Evolutionary conservation across 2,797 vertebrate genomes (phyloP).

Genomic region (Podarcis lilfordi): DNA sequence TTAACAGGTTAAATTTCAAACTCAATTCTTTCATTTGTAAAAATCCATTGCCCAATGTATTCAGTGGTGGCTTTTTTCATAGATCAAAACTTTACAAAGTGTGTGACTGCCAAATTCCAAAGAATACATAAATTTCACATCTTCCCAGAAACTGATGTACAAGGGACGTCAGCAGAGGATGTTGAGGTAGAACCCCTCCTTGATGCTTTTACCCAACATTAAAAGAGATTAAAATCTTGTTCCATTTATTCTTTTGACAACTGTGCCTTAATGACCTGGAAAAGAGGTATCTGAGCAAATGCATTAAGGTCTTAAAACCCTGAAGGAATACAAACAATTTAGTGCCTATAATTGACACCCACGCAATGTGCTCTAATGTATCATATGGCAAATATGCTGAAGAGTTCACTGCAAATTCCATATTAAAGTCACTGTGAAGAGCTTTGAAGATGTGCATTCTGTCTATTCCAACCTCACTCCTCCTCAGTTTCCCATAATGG

Average conservation of each 20-base stretch:
- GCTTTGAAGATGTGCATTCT: constrained; percentile 24
- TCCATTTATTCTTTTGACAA: constrained; percentile 64
- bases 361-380: constrained; percentile 44
- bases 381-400: constrained; percentile 43
- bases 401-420: constrained; percentile 24
- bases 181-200: constrained; percentile 38
- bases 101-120: not conserved
- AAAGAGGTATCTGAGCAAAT: constrained; percentile 55
- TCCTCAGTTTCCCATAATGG: not conserved
- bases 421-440: constrained; percentile 58
- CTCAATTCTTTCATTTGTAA: not conserved
- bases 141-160: constrained; percentile 7
- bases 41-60: not conserved
- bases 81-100: constrained; percentile 4
- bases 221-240: constrained; percentile 58
- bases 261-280: constrained; percentile 63
- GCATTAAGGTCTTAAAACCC: constrained; percentile 50
- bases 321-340: constrained; percentile 61
- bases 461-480: not conserved
- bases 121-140: constrained; percentile 36
- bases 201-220: constrained; percentile 59
- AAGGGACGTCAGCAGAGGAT: constrained; percentile 44
- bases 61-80: not conserved
- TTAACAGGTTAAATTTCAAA: not conserved
- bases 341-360: constrained; percentile 57